These are phyloP conservation scores for Euzetes globulus DNA, from an alignment of 2,888 invertebrate genomes.

Conservation along the genomic window DNA sequence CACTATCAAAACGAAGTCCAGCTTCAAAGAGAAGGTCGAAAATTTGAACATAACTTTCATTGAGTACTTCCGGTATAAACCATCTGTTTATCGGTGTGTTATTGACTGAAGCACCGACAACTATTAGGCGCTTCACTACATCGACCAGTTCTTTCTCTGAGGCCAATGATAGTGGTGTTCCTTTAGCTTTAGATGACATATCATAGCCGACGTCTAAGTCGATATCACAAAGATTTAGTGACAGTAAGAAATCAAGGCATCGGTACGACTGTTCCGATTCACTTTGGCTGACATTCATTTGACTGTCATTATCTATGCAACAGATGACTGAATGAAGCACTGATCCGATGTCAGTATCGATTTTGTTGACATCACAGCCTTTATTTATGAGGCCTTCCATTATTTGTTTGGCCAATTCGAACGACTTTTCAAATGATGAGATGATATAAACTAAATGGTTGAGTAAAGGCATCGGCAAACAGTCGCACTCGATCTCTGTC, in stretches of 20 bases:
- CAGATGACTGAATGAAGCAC: slow-evolving; percentile 19
- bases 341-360: slow-evolving; percentile 18
- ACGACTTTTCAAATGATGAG: slow-evolving; percentile 4
- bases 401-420: slow-evolving; percentile 18
- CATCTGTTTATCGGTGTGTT: neutral
- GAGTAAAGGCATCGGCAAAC: slow-evolving; percentile 25
- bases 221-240: slow-evolving; percentile 4
- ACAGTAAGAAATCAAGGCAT: slow-evolving; percentile 12
- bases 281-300: neutral
- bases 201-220: neutral
- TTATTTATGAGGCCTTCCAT: neutral
- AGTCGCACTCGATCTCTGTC: slow-evolving; percentile 5
- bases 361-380: slow-evolving; percentile 7
- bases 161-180: slow-evolving; percentile 11
- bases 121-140: neutral
- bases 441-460: slow-evolving; percentile 27
- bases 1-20: neutral
- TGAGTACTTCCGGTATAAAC: neutral
- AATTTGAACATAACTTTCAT: neutral
- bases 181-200: neutral
- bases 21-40: slow-evolving; percentile 20
- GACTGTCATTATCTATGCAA: slow-evolving; percentile 12
- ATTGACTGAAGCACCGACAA: neutral
- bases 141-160: neutral
- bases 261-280: neutral